Conservation (phyloP, 2,113 vertebrate genomes). For the Lates calcarifer region DNA sequence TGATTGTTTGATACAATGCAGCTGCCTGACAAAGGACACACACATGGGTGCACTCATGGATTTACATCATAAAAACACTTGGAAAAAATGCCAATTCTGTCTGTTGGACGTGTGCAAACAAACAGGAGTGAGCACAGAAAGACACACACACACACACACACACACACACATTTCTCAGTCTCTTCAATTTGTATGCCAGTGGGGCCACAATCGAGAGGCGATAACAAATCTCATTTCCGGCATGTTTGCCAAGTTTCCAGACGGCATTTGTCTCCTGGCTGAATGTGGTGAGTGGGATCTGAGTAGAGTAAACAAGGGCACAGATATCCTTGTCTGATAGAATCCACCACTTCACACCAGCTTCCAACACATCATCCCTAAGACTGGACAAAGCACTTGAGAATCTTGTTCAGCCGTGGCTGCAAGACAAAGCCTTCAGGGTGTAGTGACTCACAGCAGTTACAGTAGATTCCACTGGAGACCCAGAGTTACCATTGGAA, state of each 20-base stretch:
- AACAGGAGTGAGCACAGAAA: slow-evolving; percentile 47
- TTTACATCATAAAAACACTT: slow-evolving; percentile 65
- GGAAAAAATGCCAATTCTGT: slow-evolving; percentile 31
- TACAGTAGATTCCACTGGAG: no score
- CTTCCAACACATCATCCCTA: slow-evolving; percentile 11
- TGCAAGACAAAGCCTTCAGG: background rate
- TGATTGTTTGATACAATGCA: slow-evolving; percentile 52
- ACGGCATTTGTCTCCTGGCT: slow-evolving; percentile 67
- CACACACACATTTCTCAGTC: slow-evolving; percentile 17
- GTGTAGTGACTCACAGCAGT: background rate
- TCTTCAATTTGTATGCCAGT: slow-evolving; percentile 42
- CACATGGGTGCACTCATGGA: slow-evolving; percentile 33
- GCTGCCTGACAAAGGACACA: slow-evolving; percentile 57
- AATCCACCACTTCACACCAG: slow-evolving; percentile 20
- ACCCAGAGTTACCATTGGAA: background rate
- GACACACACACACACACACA: slow-evolving; percentile 3
- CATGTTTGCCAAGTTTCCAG: slow-evolving; percentile 70
- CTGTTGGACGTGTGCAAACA: slow-evolving; percentile 8
- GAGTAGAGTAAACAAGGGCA: slow-evolving; percentile 66
- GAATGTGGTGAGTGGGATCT: slow-evolving; percentile 53
- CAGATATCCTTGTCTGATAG: slow-evolving; percentile 55
- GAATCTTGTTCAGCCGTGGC: slow-evolving; percentile 5
- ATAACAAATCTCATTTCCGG: slow-evolving; percentile 79
- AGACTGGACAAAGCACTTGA: slow-evolving; percentile 30
- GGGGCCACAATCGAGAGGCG: slow-evolving; percentile 31